Conservation (phyloP, 2,888 invertebrate species). For the Parnassius orleans region DNA sequence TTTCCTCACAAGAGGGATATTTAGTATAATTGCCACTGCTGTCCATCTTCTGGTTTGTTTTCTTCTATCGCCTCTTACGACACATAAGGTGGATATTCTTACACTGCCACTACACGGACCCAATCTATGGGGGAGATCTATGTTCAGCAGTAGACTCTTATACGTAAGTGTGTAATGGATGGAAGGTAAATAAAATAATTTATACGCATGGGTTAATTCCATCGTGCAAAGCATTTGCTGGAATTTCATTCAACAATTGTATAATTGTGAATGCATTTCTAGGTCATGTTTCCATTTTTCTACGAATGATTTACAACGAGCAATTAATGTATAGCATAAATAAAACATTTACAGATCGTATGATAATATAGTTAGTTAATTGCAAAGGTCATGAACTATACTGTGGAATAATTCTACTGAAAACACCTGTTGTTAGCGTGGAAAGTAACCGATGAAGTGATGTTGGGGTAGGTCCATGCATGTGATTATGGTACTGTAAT, state of each 20-base stretch:
- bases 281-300: constrained; percentile 13
- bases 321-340: constrained; percentile 12
- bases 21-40: no score
- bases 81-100: no score
- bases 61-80: no score
- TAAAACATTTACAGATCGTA: constrained; percentile 13
- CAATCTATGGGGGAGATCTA: no score
- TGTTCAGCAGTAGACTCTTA: no score
- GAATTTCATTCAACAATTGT: constrained; percentile 3
- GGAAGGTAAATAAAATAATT: background rate
- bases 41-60: no score
- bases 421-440: constrained; percentile 8
- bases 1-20: no score
- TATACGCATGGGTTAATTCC: constrained; percentile 8
- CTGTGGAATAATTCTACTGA: constrained; percentile 5
- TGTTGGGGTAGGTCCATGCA: constrained; percentile 21
- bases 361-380: constrained; percentile 15
- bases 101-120: no score
- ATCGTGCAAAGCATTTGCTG: background rate
- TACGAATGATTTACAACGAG: constrained; percentile 14
- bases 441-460: constrained; percentile 2
- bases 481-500: background rate
- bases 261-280: constrained; percentile 6
- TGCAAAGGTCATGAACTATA: constrained; percentile 18
- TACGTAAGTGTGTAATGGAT: no score